Evolutionary conservation across 2,888 invertebrate species (phyloP).

Genomic region (Capitulum mitella): DNA sequence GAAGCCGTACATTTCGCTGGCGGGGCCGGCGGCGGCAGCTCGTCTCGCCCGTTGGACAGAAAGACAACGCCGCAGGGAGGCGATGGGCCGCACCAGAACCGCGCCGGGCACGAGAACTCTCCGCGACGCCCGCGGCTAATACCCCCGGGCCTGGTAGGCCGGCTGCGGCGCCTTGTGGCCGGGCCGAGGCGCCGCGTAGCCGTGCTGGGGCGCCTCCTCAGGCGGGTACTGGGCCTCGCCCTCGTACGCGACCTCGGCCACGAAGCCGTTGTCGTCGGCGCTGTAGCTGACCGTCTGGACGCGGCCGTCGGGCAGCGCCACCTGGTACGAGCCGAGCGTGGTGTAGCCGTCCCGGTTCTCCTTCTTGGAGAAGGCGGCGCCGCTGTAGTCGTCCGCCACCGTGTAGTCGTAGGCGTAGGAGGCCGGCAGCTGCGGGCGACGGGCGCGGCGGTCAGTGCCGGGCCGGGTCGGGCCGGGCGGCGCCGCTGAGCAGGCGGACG

Average conservation of each 20-base stretch:
- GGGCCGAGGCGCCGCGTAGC: no score
- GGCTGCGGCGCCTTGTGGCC: conserved; percentile 17
- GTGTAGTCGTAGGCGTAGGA: conserved; percentile 28
- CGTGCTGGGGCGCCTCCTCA: conserved; percentile 12
- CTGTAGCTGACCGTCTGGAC: conserved; percentile 31
- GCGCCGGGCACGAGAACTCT: no score
- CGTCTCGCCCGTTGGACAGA: no score
- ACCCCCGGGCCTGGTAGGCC: background rate
- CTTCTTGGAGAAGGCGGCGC: conserved; percentile 24
- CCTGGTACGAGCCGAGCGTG: conserved; percentile 29
- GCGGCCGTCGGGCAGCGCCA: conserved; percentile 31
- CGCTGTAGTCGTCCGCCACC: conserved; percentile 27
- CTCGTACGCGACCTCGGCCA: conserved; percentile 35
- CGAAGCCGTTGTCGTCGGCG: conserved; percentile 33
- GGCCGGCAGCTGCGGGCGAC: conserved; percentile 11
- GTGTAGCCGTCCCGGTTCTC: conserved; percentile 28
- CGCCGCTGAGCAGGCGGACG: no score
- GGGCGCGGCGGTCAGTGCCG: background rate
- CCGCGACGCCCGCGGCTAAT: no score
- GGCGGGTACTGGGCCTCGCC: conserved; percentile 35
- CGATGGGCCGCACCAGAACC: no score
- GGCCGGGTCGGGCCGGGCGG: no score
- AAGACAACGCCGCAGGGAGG: no score
- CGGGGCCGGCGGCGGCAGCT: no score
- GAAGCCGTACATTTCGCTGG: no score